Evolutionary conservation across 2,888 invertebrate genomes (phyloP), one percentile per base, ranked within the genome.

Genomic region (Cosmopolites sordidus): DNA sequence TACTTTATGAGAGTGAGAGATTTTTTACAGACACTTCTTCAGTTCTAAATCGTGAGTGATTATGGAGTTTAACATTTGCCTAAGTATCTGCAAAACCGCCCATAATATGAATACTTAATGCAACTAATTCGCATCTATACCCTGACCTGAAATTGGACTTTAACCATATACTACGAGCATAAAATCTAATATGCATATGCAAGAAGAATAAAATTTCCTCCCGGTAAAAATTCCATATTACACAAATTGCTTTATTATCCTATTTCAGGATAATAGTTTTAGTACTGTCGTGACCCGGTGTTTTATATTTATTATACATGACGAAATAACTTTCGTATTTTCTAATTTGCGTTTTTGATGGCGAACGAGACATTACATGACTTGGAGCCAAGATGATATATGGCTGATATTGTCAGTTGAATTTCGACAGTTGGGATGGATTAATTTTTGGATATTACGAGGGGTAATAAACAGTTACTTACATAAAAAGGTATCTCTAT

Each of bases 301-400:
- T 53, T 53, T 53, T 48, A 48, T 47, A 48, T 53, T 53, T 53
- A 53, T 48, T 53, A 48, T 47, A 53, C 47, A 53, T 53, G 52
- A 48, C 48, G 52, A 53, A 53, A 53, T 43, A 53, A 48, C 43
- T 53, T 53, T 53, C 47, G 48, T 53, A 43, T 53, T 53, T 53
- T 53, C 47, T 53, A 53, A 53, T 53, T 53, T 53, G 44, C 48
- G 48, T 48, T 53, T 12, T 47, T 48, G 52, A 53, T 48, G 52
- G 43, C 17, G 22, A 37, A 43, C 48, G 33, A 43, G 39, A 53
- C 47, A 16, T 53, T 53, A 53, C 52, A 53, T 48, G 48, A 48
- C 38, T 43, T 8, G 17, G 17, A 12, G 43, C 40, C n/a, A n/a
- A n/a, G 39, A 53, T 53, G 52, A 53, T 53, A 53, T 53, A 53